These are phyloP conservation scores for Drosophila auraria DNA, from an alignment of 1,140 invertebrate species.

Conservation along the genomic window DNA sequence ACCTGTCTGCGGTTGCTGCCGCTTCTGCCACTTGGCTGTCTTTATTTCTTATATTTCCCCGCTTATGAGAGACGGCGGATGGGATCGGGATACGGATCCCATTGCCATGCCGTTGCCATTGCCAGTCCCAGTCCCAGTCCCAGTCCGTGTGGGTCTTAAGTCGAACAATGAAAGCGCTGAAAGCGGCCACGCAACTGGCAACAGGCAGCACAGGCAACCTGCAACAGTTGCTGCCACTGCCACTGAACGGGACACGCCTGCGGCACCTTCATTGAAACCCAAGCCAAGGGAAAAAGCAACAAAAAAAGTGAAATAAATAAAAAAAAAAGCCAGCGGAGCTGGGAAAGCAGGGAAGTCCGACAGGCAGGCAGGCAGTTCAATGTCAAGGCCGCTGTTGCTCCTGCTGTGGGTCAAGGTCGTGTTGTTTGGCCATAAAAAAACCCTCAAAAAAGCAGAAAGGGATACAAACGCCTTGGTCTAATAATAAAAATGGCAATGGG, in stretches of 20 bases:
- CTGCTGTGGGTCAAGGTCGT: conserved; percentile 65
- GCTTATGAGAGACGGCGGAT: conserved; percentile 10
- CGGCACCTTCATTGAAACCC: conserved; percentile 61
- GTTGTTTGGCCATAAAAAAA: conserved; percentile 33
- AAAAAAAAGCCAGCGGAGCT: conserved; percentile 11
- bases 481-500: conserved; percentile 70
- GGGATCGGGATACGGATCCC: conserved; percentile 8
- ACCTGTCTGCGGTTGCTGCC: conserved; percentile 48
- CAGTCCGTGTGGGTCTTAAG: conserved; percentile 64
- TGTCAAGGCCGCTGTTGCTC: conserved; percentile 25
- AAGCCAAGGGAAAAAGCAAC: conserved; percentile 37
- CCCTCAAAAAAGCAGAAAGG: conserved; percentile 24
- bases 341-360: conserved; percentile 13
- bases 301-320: conserved; percentile 21
- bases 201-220: conserved; percentile 19
- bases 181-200: conserved; percentile 63
- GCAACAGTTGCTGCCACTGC: conserved; percentile 37
- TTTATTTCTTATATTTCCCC: conserved; percentile 30
- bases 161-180: conserved; percentile 73
- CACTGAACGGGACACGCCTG: conserved; percentile 49
- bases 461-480: conserved; percentile 36
- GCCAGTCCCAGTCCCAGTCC: background rate
- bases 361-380: conserved; percentile 19
- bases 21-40: conserved; percentile 24
- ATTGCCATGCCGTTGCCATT: background rate